These are phyloP conservation scores for Mimachlamys varia DNA, from an alignment of 2,888 invertebrate genomes.

Conservation along the genomic window DNA sequence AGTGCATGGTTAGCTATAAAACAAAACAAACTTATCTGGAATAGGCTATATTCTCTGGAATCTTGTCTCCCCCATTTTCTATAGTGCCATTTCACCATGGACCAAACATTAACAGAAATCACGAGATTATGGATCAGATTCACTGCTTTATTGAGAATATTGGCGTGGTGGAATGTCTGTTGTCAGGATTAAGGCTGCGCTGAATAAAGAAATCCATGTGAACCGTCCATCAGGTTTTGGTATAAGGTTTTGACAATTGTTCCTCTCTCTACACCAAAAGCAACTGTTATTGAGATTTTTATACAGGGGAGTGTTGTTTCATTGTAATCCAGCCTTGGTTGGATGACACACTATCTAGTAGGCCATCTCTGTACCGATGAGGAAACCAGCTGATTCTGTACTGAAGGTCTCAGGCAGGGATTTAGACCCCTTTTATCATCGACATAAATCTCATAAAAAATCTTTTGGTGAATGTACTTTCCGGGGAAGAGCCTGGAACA, in stretches of 20 bases:
- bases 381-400: not conserved
- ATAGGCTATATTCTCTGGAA: not conserved
- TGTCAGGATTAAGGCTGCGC: not conserved
- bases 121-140: not conserved
- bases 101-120: slow-evolving; percentile 23
- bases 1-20: slow-evolving; percentile 26
- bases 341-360: not conserved
- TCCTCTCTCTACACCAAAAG: not conserved
- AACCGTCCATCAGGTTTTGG: not conserved
- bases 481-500: not conserved
- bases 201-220: not conserved
- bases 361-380: not conserved
- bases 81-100: not conserved
- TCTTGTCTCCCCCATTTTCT: slow-evolving; percentile 10
- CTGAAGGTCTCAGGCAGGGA: not conserved
- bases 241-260: not conserved
- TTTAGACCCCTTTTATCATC: not conserved
- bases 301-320: not conserved
- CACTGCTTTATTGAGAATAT: not conserved
- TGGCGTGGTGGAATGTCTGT: not conserved
- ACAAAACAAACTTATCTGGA: slow-evolving; percentile 31
- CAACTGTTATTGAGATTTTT: not conserved
- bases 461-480: not conserved
- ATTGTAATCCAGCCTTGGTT: not conserved
- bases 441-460: slow-evolving; percentile 1